Conservation (phyloP, 2,113 vertebrate species). For the Clarias batrachus region DNA sequence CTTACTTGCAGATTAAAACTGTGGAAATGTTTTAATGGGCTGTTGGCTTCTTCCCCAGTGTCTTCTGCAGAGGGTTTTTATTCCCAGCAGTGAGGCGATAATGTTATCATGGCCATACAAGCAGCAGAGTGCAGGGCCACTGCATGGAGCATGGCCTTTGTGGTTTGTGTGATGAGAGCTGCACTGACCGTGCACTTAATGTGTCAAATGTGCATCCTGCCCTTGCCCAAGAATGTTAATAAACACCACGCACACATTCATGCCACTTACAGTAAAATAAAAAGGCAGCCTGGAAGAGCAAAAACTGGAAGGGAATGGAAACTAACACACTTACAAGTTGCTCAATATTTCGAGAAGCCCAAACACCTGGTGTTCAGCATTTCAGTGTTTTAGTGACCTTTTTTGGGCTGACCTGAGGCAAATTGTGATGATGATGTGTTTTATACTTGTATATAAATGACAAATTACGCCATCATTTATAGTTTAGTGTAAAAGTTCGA, state of each 20-base stretch:
- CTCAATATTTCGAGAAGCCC: conserved; percentile 38
- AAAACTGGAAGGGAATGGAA: conserved; percentile 22
- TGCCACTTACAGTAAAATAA: conserved; percentile 21
- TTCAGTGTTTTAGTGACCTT: background rate
- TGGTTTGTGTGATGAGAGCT: background rate
- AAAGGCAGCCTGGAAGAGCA: conserved; percentile 42
- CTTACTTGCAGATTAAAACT: conserved; percentile 27
- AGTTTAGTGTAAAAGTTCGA: background rate
- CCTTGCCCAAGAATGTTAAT: background rate
- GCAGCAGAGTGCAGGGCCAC: conserved; percentile 12
- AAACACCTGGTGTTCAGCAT: background rate
- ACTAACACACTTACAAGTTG: conserved; percentile 33
- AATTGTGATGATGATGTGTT: background rate
- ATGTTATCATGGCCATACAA: background rate
- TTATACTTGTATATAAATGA: background rate
- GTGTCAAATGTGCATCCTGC: conserved; percentile 47
- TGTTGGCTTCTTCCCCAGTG: conserved; percentile 3
- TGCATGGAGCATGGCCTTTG: conserved; percentile 10
- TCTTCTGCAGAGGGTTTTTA: conserved; percentile 23
- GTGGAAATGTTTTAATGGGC: conserved; percentile 6
- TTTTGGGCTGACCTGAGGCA: background rate
- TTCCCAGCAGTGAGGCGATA: conserved; percentile 11
- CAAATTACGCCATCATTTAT: background rate
- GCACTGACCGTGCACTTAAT: conserved; percentile 47
- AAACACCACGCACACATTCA: background rate